Conservation (phyloP, 2,888 invertebrate species). For the Pseudeuparius sepicola region DNA sequence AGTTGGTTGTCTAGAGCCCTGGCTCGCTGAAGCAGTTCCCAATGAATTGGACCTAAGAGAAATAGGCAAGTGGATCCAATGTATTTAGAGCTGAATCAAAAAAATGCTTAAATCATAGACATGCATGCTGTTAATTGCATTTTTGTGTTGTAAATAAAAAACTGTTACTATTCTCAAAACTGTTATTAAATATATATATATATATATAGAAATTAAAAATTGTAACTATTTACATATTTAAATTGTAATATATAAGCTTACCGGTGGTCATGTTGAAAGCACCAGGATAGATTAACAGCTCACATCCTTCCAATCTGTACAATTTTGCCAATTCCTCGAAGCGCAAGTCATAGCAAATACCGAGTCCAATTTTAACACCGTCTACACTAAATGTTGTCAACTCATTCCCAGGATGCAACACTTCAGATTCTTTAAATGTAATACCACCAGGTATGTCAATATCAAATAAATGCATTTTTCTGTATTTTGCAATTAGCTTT, state of each 20-base stretch:
- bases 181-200: too few species aligned
- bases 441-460: slow-evolving; percentile 90
- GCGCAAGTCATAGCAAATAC: slow-evolving; percentile 90
- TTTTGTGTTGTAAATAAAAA: too few species aligned
- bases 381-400: slow-evolving; percentile 64
- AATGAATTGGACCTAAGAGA: slow-evolving; percentile 88
- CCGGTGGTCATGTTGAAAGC: slow-evolving; percentile 96
- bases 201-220: too few species aligned
- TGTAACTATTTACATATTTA: too few species aligned
- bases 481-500: slow-evolving; percentile 64
- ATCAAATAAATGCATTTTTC: slow-evolving; percentile 93
- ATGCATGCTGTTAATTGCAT: too few species aligned
- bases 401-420: slow-evolving; percentile 63
- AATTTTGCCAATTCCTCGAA: slow-evolving; percentile 81
- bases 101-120: too few species aligned
- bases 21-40: slow-evolving; percentile 73
- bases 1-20: slow-evolving; percentile 85
- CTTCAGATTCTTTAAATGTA: slow-evolving; percentile 87
- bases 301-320: slow-evolving; percentile 63
- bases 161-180: too few species aligned
- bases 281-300: slow-evolving; percentile 82
- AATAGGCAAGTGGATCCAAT: too few species aligned
- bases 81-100: too few species aligned
- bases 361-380: slow-evolving; percentile 71
- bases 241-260: too few species aligned